Conservation (phyloP, 1,140 invertebrate species). For the Drosophila chauvacae region DNA sequence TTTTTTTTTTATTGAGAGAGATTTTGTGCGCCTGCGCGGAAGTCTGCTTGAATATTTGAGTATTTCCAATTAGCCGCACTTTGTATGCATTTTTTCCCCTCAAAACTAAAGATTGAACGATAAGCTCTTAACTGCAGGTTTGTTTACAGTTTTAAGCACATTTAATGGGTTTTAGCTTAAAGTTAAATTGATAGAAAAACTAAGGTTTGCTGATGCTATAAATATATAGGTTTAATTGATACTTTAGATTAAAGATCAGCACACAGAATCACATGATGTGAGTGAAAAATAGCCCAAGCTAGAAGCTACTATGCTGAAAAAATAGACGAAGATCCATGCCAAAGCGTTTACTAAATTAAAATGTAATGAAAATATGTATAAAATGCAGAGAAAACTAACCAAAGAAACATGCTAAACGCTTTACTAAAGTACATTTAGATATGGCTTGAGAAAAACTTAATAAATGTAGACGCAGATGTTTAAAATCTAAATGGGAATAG, state of each 20-base stretch:
- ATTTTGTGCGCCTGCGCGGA: constrained; percentile 65
- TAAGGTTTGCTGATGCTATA: not conserved
- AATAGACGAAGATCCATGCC: not conserved
- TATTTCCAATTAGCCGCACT: constrained; percentile 40
- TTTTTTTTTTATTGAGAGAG: constrained; percentile 1
- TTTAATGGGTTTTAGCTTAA: not conserved
- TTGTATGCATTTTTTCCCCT: constrained; percentile 32
- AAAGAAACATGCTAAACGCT: not conserved
- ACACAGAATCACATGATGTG: no score
- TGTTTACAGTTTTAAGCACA: constrained; percentile 1
- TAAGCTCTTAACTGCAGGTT: constrained; percentile 8
- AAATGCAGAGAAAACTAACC: no score
- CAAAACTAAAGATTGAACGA: constrained; percentile 11
- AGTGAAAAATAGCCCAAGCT: not conserved
- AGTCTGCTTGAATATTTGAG: constrained; percentile 35
- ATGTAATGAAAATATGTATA: no score
- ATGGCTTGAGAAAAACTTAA: not conserved
- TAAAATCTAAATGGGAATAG: no score
- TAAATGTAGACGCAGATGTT: not conserved
- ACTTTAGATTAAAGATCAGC: not conserved
- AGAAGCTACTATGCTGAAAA: not conserved
- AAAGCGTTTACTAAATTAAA: not conserved
- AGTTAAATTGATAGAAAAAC: not conserved
- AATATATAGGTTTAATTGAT: not conserved
- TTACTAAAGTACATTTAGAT: not conserved